phyloP scores from a whole-genome alignment of 2,113 vertebrate species.

The Penelope pileata region DNA sequence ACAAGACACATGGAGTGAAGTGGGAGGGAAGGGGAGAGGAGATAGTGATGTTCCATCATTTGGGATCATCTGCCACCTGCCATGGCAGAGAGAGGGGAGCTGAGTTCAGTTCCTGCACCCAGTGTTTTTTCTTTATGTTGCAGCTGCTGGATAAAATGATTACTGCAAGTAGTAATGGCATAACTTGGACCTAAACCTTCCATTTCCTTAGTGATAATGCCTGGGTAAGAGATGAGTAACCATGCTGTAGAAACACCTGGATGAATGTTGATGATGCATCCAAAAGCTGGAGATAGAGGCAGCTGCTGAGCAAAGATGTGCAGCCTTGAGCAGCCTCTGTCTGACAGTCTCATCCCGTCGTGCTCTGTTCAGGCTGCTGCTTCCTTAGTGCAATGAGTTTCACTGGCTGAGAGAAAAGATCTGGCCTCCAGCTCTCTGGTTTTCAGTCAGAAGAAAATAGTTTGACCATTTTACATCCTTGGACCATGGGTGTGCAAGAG shows the following conservation, averaged over 20 bases:
- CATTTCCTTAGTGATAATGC: not conserved
- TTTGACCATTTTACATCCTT: not conserved
- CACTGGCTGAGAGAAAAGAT: not conserved
- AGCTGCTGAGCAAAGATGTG: not conserved
- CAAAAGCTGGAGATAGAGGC: accelerated
- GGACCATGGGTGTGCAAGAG: not conserved
- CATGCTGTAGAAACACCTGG: not conserved
- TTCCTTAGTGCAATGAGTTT: not conserved
- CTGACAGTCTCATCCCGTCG: not conserved
- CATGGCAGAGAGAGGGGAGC: not conserved
- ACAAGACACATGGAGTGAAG: not conserved
- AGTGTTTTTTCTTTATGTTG: not conserved
- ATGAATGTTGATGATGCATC: not conserved
- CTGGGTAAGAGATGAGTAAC: not conserved
- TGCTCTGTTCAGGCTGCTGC: not conserved
- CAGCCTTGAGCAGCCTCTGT: not conserved
- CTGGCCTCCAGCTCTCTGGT: not conserved
- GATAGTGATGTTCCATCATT: not conserved
- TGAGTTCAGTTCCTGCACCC: not conserved
- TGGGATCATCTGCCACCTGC: not conserved
- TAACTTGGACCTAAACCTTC: not conserved
- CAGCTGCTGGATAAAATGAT: not conserved
- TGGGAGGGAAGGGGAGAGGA: not conserved
- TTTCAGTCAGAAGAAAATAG: not conserved
- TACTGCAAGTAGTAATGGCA: not conserved